Evolutionary conservation across 2,113 vertebrate genomes (phyloP).

Genomic region (Bujurquina vittata): DNA sequence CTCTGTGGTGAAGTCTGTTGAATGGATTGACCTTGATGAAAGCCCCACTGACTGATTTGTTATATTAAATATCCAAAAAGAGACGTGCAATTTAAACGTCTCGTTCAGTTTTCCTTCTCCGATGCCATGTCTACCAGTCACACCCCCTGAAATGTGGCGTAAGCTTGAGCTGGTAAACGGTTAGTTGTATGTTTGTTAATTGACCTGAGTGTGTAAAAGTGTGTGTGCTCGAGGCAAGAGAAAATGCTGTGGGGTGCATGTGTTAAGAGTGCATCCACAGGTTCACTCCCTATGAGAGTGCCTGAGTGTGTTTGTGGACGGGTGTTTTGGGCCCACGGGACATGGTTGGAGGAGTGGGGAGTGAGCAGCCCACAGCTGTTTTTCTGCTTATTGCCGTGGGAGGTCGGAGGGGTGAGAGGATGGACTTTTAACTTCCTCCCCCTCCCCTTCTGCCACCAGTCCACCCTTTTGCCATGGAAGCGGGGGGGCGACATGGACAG

Average conservation of each 20-base stretch:
- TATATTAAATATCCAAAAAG: constrained; percentile 16
- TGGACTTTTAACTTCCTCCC: constrained; percentile 64
- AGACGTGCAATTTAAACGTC: constrained; percentile 5
- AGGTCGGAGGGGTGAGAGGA: constrained; percentile 62
- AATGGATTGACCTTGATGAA: constrained; percentile 33
- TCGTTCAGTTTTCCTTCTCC: constrained; percentile 7
- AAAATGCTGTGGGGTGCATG: background rate
- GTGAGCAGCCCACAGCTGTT: constrained; percentile 68
- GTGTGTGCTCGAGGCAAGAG: background rate
- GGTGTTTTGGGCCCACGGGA: constrained; percentile 46
- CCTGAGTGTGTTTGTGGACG: constrained; percentile 25
- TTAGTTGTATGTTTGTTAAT: background rate
- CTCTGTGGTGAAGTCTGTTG: constrained; percentile 42
- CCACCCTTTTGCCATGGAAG: constrained; percentile 18
- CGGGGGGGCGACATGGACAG: background rate
- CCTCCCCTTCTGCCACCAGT: constrained; percentile 20
- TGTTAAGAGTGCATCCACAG: constrained; percentile 25
- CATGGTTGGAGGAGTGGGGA: constrained; percentile 45
- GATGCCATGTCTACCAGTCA: background rate
- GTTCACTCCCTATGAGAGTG: constrained; percentile 39
- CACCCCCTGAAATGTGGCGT: background rate
- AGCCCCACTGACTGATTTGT: constrained; percentile 10
- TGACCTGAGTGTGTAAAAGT: background rate
- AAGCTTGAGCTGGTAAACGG: background rate
- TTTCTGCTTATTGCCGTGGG: constrained; percentile 62